phyloP scores from a whole-genome alignment of 2,797 vertebrate species.

The Sarcoramphus papa region DNA sequence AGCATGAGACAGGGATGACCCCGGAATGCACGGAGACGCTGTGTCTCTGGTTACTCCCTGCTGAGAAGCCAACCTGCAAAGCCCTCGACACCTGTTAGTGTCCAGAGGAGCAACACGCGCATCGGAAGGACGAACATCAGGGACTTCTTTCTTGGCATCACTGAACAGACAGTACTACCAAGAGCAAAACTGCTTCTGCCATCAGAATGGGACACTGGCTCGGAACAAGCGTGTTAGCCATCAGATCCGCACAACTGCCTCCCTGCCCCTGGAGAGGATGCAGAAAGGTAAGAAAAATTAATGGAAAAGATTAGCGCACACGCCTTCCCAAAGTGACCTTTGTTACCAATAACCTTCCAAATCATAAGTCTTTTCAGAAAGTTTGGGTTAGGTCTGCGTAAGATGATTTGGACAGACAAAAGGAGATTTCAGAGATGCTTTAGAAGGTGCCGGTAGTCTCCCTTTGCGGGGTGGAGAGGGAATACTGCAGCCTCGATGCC shows the following conservation, averaged over 20 bases:
- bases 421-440: background rate
- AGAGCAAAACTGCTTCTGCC: background rate
- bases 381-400: background rate
- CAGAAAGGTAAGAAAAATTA: background rate
- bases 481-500: background rate
- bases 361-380: background rate
- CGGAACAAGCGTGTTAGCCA: background rate
- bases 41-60: background rate
- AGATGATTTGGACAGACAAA: background rate
- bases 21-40: rapidly evolving
- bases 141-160: background rate
- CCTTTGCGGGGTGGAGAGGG: background rate
- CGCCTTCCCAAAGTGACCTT: too few relatives aligned
- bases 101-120: background rate
- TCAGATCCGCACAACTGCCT: background rate
- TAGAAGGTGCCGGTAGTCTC: background rate
- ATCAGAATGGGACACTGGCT: background rate
- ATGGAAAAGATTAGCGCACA: background rate
- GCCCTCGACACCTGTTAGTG: background rate
- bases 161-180: background rate
- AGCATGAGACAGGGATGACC: background rate
- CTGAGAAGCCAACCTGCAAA: background rate
- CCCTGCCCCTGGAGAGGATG: background rate
- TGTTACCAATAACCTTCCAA: background rate
- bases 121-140: background rate